Evolutionary conservation across 2,797 vertebrate genomes (phyloP), one percentile per base, ranked within the genome.

Genomic region (Tragopan temminckii): DNA sequence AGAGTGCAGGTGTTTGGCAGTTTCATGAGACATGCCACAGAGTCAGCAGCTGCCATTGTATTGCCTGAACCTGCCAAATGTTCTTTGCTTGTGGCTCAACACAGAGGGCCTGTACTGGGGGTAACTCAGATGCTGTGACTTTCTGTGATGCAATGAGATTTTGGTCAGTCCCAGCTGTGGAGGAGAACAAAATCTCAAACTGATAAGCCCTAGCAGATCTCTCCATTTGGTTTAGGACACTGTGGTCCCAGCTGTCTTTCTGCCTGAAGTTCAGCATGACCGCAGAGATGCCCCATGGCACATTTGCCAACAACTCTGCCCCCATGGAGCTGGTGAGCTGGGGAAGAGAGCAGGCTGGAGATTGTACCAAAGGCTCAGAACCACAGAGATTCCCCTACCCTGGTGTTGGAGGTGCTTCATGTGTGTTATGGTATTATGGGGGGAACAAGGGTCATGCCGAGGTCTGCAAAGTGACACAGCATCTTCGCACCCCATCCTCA

Each of bases 1-100:
- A 91, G 80, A 89, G 92, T 93, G 86, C 95, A 97, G 93, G 85
- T 95, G 92, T 95, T 95, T 95, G 91, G 87, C 94, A 89, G 48
- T 81, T 94, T 83, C 80, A 27, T 38, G 87, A 92, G 89, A 77
- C 74, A 79, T 70, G 79, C 88, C 85, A 88, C 87, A 92, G 93
- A 95, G 92, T 50, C 87, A 62, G 92, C 92, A 96, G 93, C 93
- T 95, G 93, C 91, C 21, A 4, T 35, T 94, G 15, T 81, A 91
- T 92, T 88, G 88, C 81, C 85, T 89, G 82, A 81, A 95, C 79
- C 29, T 94, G 92, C 80, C 92, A 95, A 95, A 76, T 67, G 11
- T 57, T 91, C 63, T 75, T 92, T 23, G 67, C 46, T 76, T 80
- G 61, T 52, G 88, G 52, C 43, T 57, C 87, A 83, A 80, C 66